Percentiles rank a stretch among this genome's conserved stretches.
Conservation (phyloP, 2,113 vertebrate genomes). For the Poeciliopsis prolifica region DNA sequence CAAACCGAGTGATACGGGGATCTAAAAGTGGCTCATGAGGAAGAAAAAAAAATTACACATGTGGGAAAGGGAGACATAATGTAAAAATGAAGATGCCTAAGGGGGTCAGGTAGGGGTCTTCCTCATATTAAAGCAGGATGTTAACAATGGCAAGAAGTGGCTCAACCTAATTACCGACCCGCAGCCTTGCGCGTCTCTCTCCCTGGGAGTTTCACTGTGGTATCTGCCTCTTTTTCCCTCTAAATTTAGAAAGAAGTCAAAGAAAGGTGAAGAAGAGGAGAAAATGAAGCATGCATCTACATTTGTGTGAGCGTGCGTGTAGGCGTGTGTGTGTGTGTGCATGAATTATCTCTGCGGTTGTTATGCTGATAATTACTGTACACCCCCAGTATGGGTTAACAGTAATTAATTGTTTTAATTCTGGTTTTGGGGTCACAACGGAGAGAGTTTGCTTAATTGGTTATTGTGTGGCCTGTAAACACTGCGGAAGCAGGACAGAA, state of each 20-base stretch:
- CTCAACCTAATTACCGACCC: constrained; percentile 80
- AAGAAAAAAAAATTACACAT: background rate
- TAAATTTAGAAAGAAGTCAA: constrained; percentile 73
- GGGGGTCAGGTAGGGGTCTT: constrained; percentile 68
- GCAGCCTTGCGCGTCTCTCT: constrained; percentile 29
- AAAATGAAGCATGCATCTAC: background rate
- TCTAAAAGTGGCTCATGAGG: constrained; percentile 4
- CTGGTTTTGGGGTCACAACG: constrained; percentile 66
- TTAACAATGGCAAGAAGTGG: constrained; percentile 78
- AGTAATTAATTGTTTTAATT: constrained; percentile 81
- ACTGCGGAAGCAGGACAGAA: constrained; percentile 28
- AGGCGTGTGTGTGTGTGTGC: background rate
- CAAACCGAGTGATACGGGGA: background rate
- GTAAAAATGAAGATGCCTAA: constrained; percentile 51
- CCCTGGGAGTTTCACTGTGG: constrained; percentile 55
- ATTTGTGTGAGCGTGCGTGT: background rate
- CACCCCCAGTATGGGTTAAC: constrained; percentile 58
- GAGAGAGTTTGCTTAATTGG: constrained; percentile 67
- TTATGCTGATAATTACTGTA: constrained; percentile 73
- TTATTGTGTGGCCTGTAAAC: constrained; percentile 69
- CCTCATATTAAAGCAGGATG: constrained; percentile 78
- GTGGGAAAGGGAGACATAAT: constrained; percentile 43
- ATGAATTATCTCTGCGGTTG: constrained; percentile 49
- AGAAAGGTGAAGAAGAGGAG: constrained; percentile 53
- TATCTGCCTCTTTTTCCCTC: constrained; percentile 50